These are phyloP conservation scores for Psittacula echo DNA, from an alignment of 2,797 vertebrate genomes.

Conservation along the genomic window DNA sequence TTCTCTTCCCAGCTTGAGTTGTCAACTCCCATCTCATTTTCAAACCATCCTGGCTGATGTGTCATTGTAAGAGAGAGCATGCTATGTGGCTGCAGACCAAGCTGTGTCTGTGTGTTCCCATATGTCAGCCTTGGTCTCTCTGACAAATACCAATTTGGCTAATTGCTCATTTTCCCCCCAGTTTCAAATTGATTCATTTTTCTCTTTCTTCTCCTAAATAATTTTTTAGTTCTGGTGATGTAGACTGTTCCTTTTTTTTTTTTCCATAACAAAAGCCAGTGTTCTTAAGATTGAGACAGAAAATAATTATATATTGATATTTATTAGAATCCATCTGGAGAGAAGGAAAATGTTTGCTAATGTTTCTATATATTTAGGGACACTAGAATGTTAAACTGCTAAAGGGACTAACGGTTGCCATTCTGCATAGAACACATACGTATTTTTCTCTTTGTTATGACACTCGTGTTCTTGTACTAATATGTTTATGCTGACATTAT, in stretches of 20 bases:
- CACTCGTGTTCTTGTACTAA: neutral
- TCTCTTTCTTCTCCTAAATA: neutral
- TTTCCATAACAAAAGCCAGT: neutral
- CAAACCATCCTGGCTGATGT: neutral
- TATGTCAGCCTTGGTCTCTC: neutral
- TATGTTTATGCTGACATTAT: neutral
- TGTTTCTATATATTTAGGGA: neutral
- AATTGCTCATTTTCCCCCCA: neutral
- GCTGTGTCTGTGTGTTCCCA: neutral
- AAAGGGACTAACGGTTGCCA: neutral
- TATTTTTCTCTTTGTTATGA: neutral
- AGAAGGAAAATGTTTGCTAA: neutral
- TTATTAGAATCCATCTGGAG: neutral
- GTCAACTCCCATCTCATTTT: neutral
- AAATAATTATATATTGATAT: neutral
- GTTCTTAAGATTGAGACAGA: neutral
- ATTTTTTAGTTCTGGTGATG: neutral
- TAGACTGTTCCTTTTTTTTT: neutral
- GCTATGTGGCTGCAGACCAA: neutral
- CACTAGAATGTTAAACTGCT: neutral
- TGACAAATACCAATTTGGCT: neutral
- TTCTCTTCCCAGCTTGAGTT: neutral
- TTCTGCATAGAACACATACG: neutral
- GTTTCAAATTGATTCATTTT: neutral
- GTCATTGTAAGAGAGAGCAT: neutral